Conservation (phyloP, 2,888 invertebrate genomes). For the Argyresthia goedartella region DNA sequence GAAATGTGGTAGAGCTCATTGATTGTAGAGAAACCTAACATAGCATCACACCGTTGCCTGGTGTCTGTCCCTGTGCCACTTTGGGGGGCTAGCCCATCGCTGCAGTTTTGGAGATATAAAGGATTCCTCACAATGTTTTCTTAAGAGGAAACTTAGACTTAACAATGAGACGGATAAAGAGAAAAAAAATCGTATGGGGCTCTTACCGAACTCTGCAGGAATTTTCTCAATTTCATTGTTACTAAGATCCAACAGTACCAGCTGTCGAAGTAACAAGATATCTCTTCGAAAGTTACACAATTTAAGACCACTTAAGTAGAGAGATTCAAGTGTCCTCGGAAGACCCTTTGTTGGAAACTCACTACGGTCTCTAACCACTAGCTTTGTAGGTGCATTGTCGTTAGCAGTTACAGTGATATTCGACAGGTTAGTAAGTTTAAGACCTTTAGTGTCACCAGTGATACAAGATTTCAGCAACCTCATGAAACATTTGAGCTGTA, state of each 20-base stretch:
- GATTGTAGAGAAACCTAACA: no score
- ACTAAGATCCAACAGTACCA: slow-evolving; percentile 77
- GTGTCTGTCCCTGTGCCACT: no score
- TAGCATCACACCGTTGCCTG: no score
- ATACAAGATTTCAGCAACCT: slow-evolving; percentile 74
- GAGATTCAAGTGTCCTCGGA: slow-evolving; percentile 75
- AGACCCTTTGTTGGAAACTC: slow-evolving; percentile 82
- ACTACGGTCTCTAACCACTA: slow-evolving; percentile 71
- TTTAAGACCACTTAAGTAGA: slow-evolving; percentile 73
- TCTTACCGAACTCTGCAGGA: slow-evolving; percentile 76
- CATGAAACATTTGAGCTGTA: slow-evolving; percentile 80
- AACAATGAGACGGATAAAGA: no score
- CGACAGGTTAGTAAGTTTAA: slow-evolving; percentile 46
- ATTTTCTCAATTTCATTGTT: slow-evolving; percentile 78
- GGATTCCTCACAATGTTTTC: no score
- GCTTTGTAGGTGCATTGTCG: slow-evolving; percentile 57
- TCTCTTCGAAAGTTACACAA: slow-evolving; percentile 77
- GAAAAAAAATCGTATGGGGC: not conserved
- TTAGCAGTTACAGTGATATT: slow-evolving; percentile 56
- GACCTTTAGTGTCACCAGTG: slow-evolving; percentile 68
- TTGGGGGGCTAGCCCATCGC: no score
- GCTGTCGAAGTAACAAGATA: slow-evolving; percentile 74
- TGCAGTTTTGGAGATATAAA: no score
- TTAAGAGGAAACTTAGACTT: no score
- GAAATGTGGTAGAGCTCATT: no score